These are phyloP conservation scores for Anorthoa munda DNA, from an alignment of 2,888 invertebrate species.

Conservation along the genomic window DNA sequence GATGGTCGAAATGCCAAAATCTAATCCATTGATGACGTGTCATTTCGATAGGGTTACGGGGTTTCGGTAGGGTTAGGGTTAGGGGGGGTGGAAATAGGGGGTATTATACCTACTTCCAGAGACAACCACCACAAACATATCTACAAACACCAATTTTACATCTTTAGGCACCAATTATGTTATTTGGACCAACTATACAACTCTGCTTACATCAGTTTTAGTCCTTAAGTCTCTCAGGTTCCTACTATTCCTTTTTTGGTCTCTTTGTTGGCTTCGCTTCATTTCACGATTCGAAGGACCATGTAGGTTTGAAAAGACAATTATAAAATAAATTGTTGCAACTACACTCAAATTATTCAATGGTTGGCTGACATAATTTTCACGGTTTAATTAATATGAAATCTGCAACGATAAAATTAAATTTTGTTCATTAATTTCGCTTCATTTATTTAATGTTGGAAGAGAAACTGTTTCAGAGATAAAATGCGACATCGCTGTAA, in stretches of 20 bases:
- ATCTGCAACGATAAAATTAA: conserved; percentile 29
- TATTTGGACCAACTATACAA: background rate
- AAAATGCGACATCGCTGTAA: conserved; percentile 33
- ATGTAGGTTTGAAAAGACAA: background rate
- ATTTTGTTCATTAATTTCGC: conserved; percentile 34
- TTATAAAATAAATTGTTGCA: background rate
- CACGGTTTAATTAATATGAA: conserved; percentile 38
- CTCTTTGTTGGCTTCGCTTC: background rate
- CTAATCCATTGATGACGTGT: no score
- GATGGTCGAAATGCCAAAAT: no score
- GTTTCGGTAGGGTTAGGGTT: no score
- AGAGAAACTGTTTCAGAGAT: conserved; percentile 28
- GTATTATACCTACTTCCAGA: no score
- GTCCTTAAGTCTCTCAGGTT: background rate
- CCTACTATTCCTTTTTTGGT: background rate
- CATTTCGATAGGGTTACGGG: no score
- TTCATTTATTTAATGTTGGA: conserved; percentile 38
- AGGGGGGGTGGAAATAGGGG: no score
- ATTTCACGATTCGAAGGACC: background rate
- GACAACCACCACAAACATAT: no score
- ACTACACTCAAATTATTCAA: conserved; percentile 12
- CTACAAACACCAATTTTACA: no score
- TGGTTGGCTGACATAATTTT: background rate
- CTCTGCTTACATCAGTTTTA: background rate
- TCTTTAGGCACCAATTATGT: no score